A percentile compares a stretch with the other conserved stretches of the same genome.
Conservation (phyloP, 1,140 invertebrate species). For the Polypedilum vanderplanki region DNA sequence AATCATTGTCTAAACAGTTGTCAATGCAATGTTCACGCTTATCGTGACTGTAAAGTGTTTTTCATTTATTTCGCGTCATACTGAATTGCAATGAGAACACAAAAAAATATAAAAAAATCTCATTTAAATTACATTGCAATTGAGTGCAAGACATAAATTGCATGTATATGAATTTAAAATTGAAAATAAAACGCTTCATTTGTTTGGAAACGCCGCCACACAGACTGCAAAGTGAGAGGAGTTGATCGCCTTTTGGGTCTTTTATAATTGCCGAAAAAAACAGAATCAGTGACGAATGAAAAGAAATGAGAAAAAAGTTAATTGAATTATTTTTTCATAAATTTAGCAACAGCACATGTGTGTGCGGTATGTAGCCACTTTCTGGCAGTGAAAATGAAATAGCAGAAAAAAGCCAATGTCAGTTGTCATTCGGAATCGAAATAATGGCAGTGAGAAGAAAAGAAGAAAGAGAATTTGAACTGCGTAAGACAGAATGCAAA, state of each 20-base stretch:
- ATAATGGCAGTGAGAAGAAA: neutral
- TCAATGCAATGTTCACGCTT: constrained; percentile 15
- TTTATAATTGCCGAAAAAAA: neutral
- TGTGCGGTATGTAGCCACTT: neutral
- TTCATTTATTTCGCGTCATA: constrained; percentile 11
- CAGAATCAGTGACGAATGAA: neutral
- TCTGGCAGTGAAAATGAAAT: neutral
- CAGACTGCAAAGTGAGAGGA: constrained; percentile 3
- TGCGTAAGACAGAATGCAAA: neutral
- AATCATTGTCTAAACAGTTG: constrained; percentile 18
- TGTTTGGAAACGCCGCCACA: neutral
- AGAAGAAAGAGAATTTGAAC: neutral
- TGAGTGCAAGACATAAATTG: too few relatives aligned
- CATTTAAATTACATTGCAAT: constrained; percentile 10
- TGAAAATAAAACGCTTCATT: neutral
- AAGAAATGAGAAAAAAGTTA: constrained; percentile 4
- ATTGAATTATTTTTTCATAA: constrained; percentile 20
- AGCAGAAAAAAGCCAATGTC: neutral
- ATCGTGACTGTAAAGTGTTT: constrained; percentile 6
- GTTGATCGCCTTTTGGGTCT: neutral
- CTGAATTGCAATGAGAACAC: neutral
- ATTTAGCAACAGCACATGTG: neutral
- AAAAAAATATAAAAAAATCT: neutral
- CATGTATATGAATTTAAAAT: neutral
- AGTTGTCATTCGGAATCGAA: neutral